phyloP scores from a whole-genome alignment of 1,140 invertebrate genomes.

The Goniozus legneri region DNA sequence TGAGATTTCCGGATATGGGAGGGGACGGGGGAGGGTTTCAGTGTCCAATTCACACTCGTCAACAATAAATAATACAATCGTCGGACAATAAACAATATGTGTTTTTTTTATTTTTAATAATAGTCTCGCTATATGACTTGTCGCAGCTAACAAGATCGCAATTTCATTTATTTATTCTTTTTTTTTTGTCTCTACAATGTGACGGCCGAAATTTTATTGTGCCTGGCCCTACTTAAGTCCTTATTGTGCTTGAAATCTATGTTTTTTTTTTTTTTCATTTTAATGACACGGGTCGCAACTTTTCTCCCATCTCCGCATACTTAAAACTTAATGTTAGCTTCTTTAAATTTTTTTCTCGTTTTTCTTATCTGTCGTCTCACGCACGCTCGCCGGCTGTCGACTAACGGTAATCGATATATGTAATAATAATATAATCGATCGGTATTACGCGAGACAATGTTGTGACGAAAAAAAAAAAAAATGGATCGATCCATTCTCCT shows the following conservation, averaged over 20 bases:
- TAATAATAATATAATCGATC: no score
- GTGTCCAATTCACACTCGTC: no score
- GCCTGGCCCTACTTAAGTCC: slow-evolving; percentile 54
- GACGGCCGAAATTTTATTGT: slow-evolving; percentile 55
- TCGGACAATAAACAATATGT: slow-evolving; percentile 55
- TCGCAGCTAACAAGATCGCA: slow-evolving; percentile 52
- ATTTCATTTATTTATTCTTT: no score
- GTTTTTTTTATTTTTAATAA: slow-evolving; percentile 44
- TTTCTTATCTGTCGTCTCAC: slow-evolving; percentile 1
- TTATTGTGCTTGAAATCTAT: slow-evolving; percentile 54
- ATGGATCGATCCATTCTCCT: no score
- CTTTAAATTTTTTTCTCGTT: slow-evolving; percentile 18
- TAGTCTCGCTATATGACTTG: slow-evolving; percentile 52
- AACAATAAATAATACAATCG: slow-evolving; percentile 30
- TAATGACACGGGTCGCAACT: neutral
- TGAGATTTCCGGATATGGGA: no score
- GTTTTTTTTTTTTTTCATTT: slow-evolving; percentile 27
- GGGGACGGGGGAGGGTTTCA: no score
- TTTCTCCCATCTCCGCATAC: neutral
- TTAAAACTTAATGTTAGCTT: slow-evolving; percentile 23
- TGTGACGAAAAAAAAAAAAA: no score
- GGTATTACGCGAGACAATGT: no score
- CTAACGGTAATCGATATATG: no score
- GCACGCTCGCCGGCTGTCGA: neutral
- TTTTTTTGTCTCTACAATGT: slow-evolving; percentile 53